Conservation (phyloP, 2,113 vertebrate species). For the human (Homo sapiens) region GRCh38 chr1:186312001-186312500, state of each 20-base stretch:
- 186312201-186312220: constrained; percentile 84
- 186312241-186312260: constrained; percentile 74
- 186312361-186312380: constrained; percentile 74
- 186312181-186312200: constrained; percentile 93
- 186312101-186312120: neutral
- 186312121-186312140: neutral
- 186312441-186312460: constrained; percentile 8
- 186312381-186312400: neutral
- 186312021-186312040: neutral
- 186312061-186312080: neutral
- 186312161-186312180: constrained; percentile 85
- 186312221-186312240: constrained; percentile 82
- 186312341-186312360: constrained; percentile 11
- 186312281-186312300: constrained; percentile 80
- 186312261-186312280: constrained; percentile 73
- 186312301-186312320: constrained; percentile 7
- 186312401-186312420: neutral
- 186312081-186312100: neutral
- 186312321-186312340: constrained; percentile 79
- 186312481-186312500: neutral
- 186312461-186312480: neutral
- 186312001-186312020: neutral
- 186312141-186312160: neutral
- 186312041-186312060: neutral
- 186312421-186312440: neutral